These are phyloP conservation scores for Psilopsiagon aurifrons DNA, from an alignment of 2,113 vertebrate species.

Conservation along the genomic window DNA sequence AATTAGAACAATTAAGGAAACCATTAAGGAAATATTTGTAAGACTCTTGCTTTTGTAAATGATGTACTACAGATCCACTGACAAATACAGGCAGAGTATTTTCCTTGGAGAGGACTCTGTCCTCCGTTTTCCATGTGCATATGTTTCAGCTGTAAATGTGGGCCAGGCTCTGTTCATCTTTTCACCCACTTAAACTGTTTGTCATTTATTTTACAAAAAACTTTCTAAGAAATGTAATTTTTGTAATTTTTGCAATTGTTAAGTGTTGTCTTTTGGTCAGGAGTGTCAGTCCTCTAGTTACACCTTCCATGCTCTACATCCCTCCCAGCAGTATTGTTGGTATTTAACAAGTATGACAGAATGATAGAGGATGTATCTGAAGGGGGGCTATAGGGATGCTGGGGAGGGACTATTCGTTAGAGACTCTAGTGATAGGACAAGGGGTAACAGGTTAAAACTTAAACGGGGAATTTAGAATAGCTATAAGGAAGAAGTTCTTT, in stretches of 20 bases:
- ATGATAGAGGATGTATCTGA: neutral
- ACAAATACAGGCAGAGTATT: neutral
- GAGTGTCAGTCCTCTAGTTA: neutral
- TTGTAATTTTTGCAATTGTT: neutral
- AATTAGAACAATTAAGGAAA: constrained; percentile 25
- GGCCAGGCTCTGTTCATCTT: neutral
- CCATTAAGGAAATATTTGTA: neutral
- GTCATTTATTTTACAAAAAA: neutral
- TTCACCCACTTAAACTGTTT: neutral
- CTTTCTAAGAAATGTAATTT: neutral
- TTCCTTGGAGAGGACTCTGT: neutral
- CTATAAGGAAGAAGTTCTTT: no score
- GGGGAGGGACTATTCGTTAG: no score
- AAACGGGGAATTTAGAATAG: no score
- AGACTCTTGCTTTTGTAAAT: constrained; percentile 4
- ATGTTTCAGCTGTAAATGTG: neutral
- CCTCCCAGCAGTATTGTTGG: neutral
- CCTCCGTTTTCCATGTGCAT: neutral
- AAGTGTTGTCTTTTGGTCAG: neutral
- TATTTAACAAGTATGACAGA: neutral
- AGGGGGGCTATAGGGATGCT: no score
- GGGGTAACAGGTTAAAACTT: no score
- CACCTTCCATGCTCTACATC: neutral
- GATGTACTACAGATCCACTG: neutral
- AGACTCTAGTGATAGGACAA: no score